Evolutionary conservation across 1,140 invertebrate genomes (phyloP).

Genomic region (Planococcus citri): DNA sequence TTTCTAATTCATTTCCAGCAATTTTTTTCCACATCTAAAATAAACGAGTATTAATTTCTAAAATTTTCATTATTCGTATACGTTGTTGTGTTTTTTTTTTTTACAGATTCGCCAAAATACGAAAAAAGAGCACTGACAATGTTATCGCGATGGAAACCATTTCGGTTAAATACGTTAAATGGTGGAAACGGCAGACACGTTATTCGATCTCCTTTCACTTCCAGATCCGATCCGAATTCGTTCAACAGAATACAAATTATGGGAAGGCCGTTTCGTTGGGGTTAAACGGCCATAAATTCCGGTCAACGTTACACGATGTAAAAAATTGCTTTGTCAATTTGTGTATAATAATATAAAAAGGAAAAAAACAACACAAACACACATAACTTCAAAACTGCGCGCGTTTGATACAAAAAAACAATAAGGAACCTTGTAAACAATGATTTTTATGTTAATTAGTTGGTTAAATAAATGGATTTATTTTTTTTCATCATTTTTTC

Average conservation of each 20-base stretch:
- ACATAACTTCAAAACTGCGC: too few relatives aligned
- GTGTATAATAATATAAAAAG: neutral
- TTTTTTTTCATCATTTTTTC: too few relatives aligned
- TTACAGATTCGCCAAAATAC: neutral
- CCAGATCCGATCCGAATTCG: conserved; percentile 10
- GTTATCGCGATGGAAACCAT: conserved; percentile 28
- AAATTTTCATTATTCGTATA: too few relatives aligned
- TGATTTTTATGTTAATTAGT: too few relatives aligned
- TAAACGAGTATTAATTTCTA: too few relatives aligned
- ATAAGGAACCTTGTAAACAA: too few relatives aligned
- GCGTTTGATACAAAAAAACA: too few relatives aligned
- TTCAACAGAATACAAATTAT: conserved; percentile 11
- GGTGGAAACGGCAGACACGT: conserved; percentile 21
- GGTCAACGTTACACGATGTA: neutral
- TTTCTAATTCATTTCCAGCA: too few relatives aligned
- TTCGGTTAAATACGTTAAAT: conserved; percentile 22
- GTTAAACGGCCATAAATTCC: neutral
- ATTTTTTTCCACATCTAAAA: too few relatives aligned
- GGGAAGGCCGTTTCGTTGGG: conserved; percentile 15
- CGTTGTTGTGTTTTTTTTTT: too few relatives aligned
- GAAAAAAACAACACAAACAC: neutral
- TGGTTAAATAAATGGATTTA: too few relatives aligned
- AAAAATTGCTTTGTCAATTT: neutral
- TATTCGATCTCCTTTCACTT: conserved; percentile 23
- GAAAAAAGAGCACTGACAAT: conserved; percentile 28